Evolutionary conservation across 2,113 vertebrate genomes (phyloP).

Genomic region (Euleptes europaea): DNA sequence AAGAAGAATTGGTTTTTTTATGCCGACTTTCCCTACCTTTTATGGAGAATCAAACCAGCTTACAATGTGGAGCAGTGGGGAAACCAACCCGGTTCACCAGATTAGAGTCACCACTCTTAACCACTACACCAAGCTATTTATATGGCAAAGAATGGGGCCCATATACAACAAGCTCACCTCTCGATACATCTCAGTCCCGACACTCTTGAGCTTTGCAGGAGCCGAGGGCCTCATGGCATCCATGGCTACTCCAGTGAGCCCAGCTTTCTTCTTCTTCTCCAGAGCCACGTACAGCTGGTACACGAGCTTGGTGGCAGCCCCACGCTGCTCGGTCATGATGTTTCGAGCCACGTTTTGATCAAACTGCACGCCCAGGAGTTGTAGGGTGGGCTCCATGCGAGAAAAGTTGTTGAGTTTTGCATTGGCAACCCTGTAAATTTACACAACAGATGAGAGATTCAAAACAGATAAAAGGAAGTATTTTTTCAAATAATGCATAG

Average conservation of each 20-base stretch:
- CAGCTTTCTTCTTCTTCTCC: constrained; percentile 83
- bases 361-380: constrained; percentile 85
- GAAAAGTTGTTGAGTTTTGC: constrained; percentile 90
- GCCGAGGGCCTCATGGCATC: constrained; percentile 77
- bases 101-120: too few species aligned
- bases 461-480: too few species aligned
- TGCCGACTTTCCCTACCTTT: too few species aligned
- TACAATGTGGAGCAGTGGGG: too few species aligned
- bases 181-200: constrained; percentile 76
- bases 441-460: constrained; percentile 6
- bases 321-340: constrained; percentile 86
- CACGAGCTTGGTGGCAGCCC: constrained; percentile 84
- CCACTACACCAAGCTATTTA: too few species aligned
- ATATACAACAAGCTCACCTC: constrained; percentile 73
- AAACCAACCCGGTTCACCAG: too few species aligned
- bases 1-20: too few species aligned
- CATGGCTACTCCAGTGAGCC: constrained; percentile 72
- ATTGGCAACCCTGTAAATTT: constrained; percentile 73
- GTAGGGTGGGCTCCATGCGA: constrained; percentile 86
- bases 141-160: background rate
- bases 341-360: constrained; percentile 79
- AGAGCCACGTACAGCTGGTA: constrained; percentile 88
- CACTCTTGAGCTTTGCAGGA: constrained; percentile 64
- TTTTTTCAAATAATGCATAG: too few species aligned
- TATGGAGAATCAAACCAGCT: too few species aligned